Percentiles rank a stretch among this genome's conserved stretches.
These are phyloP conservation scores for Paedocypris sp. DNA, from an alignment of 2,113 vertebrate genomes.

Conservation along the genomic window DNA sequence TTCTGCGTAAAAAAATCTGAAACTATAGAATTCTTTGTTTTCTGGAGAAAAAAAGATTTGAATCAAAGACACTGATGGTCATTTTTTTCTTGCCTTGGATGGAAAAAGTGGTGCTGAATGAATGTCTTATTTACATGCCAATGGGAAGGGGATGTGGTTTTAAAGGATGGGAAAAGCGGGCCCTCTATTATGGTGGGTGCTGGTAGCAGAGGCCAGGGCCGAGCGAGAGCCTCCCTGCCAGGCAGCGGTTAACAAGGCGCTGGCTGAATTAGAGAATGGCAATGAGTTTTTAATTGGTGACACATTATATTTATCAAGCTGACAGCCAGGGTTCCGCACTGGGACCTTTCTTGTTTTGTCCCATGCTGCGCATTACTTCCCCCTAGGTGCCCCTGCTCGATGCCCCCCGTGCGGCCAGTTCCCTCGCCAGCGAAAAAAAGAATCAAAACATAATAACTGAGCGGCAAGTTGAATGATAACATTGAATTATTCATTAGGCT, in stretches of 20 bases:
- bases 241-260: constrained; percentile 78
- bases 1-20: constrained; percentile 62
- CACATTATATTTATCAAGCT: constrained; percentile 93
- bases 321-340: constrained; percentile 68
- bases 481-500: constrained; percentile 87
- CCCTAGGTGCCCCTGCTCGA: constrained; percentile 62
- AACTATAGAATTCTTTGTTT: constrained; percentile 82
- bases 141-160: constrained; percentile 60
- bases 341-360: constrained; percentile 71
- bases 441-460: constrained; percentile 67
- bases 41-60: constrained; percentile 60
- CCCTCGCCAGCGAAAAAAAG: constrained; percentile 65
- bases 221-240: constrained; percentile 64
- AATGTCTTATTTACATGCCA: constrained; percentile 95
- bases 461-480: constrained; percentile 75
- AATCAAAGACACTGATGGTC: constrained; percentile 84
- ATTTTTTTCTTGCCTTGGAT: constrained; percentile 57
- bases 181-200: constrained; percentile 63
- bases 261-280: constrained; percentile 73
- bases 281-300: constrained; percentile 94
- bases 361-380: constrained; percentile 68
- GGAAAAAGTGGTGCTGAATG: constrained; percentile 69
- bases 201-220: constrained; percentile 59
- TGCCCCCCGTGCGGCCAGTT: constrained; percentile 54
- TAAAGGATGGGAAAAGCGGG: constrained; percentile 71